Base-by-base conservation (phyloP, 2,113 vertebrate species). In the Brachypodius melanocephalos region DNA sequence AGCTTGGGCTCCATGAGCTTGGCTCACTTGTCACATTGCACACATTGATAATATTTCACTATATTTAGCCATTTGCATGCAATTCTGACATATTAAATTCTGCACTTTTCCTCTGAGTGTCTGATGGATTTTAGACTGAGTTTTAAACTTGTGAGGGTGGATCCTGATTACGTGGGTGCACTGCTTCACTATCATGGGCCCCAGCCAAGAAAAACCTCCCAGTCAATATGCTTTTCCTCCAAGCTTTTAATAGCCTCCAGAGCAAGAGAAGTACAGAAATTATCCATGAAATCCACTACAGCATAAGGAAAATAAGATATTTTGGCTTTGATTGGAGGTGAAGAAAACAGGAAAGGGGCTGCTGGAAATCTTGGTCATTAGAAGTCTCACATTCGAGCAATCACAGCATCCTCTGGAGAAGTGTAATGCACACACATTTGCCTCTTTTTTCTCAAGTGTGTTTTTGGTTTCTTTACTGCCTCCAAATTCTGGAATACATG, bases 1-100 rank as follows among this genome's bases (percentile, higher is more conserved):
- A 38, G 24, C 58, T n/a, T 25, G 54, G 40, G 49, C 42, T n/a
- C 28, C 0, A 1, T 0, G 0, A 85, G 36, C 1, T 0, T 6
- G n/a, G 38, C 22, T 91, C 21, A 26, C 67, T 74, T 61, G 14
- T 54, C 38, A 36, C 10, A 4, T 26, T 8, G 4, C 74, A 62
- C 26, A 48, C 14, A 12, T 7, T 26, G 58, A 55, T 15, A 42
- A 67, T 32, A 38, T 38, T 86, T 71, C 43, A 67, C 34, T 74
- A 10, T 31, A 59, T 72, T 84, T 74, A 55, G 25, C 14, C 46
- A 42, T 59, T 76, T 5, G 8, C 38, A 26, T 48, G 46, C 26
- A 79, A 26, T 73, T 83, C 16, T 80, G 45, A 59, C 31, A 31
- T 24, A 66, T 51, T 63, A 80, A 80, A 86, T 43, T 14, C 14